Evolutionary conservation across 2,888 invertebrate genomes (phyloP), one percentile per base, ranked within the genome.

Genomic region (Aethes cnicana): DNA sequence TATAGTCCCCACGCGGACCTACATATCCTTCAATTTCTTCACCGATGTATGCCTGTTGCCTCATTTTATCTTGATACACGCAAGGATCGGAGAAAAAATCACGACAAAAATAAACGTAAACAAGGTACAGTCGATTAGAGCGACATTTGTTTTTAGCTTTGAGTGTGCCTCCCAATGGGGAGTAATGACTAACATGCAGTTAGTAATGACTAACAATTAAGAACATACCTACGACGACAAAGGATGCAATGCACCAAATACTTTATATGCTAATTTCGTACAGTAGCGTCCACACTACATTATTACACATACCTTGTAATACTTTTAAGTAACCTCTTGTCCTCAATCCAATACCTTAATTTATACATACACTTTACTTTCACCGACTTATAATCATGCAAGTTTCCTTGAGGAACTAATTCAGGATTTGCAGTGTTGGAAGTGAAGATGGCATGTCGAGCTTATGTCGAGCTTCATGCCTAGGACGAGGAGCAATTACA

Each of bases 221-320:
- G 59, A 68, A 43, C 36, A 66, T 54, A n/a, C n/a, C n/a, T n/a
- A n/a, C n/a, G n/a, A 62, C 61, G 84, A 84, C 84, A 86, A 84
- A 83, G 72, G 72, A 62, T 69, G 80, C 81, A 81, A 85, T 85
- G 87, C 85, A 87, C 85, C 62, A 84, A 77, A 68, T 87, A 87
- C 88, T 87, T n/a, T n/a, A n/a, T n/a, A 82, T 87, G 84, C 87
- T 86, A 76, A 63, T 58, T 71, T 64, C 88, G 87, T 85, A 87
- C 80, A 88, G 87, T 87, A 86, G 75, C 67, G 84, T 78, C 84
- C 72, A 65, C 62, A 75, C 77, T 80, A 81, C 74, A 59, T 81
- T 75, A 62, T 73, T 83, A 84, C 82, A 87, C 70, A 73, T 87
- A 85, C 82, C 72, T 59, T 79, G 81, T 88, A 88, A 88, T 88